Evolutionary conservation across 2,113 vertebrate genomes (phyloP).

Genomic region (Romanogobio albipinnatus): DNA sequence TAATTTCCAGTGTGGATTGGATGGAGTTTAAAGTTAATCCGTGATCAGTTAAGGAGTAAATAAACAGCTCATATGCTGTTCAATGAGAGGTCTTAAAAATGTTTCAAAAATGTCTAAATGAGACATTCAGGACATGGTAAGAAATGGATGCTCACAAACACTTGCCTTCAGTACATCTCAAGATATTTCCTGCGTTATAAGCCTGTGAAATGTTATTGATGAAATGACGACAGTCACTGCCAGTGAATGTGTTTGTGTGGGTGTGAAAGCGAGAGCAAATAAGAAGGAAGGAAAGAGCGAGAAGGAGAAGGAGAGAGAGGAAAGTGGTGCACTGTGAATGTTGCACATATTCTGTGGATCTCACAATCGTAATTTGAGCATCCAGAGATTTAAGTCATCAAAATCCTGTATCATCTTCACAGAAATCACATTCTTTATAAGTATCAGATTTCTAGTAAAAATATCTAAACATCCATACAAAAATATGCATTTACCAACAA

Average conservation of each 20-base stretch:
- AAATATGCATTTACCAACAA: neutral
- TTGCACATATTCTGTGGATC: neutral
- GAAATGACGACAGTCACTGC: conserved; percentile 45
- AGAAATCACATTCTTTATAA: neutral
- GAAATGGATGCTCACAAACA: conserved; percentile 30
- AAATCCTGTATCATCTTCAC: neutral
- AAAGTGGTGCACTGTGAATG: neutral
- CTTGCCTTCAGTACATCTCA: conserved; percentile 41
- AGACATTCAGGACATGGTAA: conserved; percentile 22
- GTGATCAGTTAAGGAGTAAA: neutral
- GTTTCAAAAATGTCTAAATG: neutral
- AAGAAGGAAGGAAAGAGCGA: conserved; percentile 13
- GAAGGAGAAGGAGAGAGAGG: conserved; percentile 22
- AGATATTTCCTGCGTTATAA: conserved; percentile 38
- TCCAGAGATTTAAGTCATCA: neutral
- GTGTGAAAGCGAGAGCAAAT: conserved; percentile 46
- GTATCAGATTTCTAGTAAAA: neutral
- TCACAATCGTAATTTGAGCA: conserved; percentile 1
- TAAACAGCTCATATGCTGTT: neutral
- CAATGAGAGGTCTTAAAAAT: neutral
- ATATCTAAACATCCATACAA: neutral
- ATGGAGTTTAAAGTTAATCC: neutral
- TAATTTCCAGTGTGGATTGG: neutral
- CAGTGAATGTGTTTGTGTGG: conserved; percentile 52
- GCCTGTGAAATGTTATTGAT: conserved; percentile 41